Evolutionary conservation across 1,140 invertebrate genomes (phyloP), one percentile per base, ranked within the genome.

Genomic region (Formica selysi): DNA sequence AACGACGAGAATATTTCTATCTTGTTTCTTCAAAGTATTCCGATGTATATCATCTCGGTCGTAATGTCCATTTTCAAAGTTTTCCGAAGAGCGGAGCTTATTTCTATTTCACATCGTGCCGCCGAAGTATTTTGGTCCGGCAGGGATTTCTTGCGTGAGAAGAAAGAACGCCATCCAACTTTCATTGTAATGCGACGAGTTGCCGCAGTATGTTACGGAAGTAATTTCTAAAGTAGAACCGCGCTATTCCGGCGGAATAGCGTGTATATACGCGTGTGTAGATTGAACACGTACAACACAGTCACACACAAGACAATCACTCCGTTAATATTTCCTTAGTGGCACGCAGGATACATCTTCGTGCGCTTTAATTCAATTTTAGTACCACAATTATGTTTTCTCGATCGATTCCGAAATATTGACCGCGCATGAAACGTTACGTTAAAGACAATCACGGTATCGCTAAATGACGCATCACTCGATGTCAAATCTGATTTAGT

Each of bases 401-500:
- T 61, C 79, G 54, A 83, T 83, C 79, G 38, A 62, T 83, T 74
- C 70, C 59, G 73, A 74, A 3, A 54, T 36, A 22, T 64, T 41
- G 44, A 61, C 44, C 59, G 8, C 41, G 19, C 29, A 62, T 41
- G 81, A 76, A 85, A 78, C 74, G 61, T 65, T 85, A 54, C 41
- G 16, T 51, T 65, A 29, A 76, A 78, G 88, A 89, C 79, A 76
- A 89, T 87, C 78, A 26, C 29, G 38, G 59, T 78, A 36, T 76
- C 79, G 36, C 51, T 90, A 90, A 90, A 89, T 87, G 86, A 90
- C 79, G 89, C 86, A 90, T 90, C 76, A 67, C 81, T 87, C 74
- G 54, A 76, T 74, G 73, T 87, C 80, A 85, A 76, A 90, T 86
- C 88, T 86, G 88, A 90, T 90, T 90, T 90, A 90, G 88, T 90